Percentiles rank a stretch among this genome's conserved stretches.
Evolutionary conservation across 92 coral and sea anemone species (phyloP).

Genomic region (Heliopora coerulea): DNA sequence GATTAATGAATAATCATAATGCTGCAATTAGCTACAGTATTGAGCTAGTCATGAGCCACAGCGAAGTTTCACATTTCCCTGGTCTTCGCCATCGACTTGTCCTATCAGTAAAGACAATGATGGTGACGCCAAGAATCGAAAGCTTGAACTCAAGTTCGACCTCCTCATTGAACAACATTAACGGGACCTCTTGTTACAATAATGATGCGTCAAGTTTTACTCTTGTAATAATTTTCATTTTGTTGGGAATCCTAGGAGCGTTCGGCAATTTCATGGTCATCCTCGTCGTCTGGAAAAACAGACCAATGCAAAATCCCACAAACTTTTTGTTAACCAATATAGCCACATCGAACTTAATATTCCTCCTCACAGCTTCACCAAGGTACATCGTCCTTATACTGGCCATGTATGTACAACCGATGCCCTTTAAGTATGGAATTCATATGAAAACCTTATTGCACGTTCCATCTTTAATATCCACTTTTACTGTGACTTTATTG

Average conservation of each 20-base stretch:
- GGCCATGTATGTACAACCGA: background rate
- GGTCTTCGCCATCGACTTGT: too few species aligned
- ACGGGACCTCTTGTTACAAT: too few species aligned
- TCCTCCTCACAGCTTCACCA: background rate
- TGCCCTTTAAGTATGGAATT: background rate
- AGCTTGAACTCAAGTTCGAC: too few species aligned
- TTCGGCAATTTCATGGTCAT: background rate
- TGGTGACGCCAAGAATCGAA: too few species aligned
- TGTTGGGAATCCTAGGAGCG: background rate
- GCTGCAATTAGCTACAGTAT: too few species aligned
- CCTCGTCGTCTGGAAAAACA: background rate
- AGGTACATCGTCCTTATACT: background rate
- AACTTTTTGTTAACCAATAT: constrained; percentile 1
- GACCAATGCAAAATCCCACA: constrained; percentile 16
- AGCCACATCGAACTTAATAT: background rate
- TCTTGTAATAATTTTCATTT: background rate
- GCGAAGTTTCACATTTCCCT: too few species aligned
- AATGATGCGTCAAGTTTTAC: too few species aligned
- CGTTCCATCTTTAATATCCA: background rate
- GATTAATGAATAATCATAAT: too few species aligned
- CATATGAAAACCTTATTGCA: background rate
- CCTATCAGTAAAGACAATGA: too few species aligned
- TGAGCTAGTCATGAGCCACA: too few species aligned
- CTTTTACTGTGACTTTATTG: background rate
- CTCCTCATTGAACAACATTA: too few species aligned